phyloP scores from a whole-genome alignment of 2,888 invertebrate species.

The Callyntrura guangdongensis region DNA sequence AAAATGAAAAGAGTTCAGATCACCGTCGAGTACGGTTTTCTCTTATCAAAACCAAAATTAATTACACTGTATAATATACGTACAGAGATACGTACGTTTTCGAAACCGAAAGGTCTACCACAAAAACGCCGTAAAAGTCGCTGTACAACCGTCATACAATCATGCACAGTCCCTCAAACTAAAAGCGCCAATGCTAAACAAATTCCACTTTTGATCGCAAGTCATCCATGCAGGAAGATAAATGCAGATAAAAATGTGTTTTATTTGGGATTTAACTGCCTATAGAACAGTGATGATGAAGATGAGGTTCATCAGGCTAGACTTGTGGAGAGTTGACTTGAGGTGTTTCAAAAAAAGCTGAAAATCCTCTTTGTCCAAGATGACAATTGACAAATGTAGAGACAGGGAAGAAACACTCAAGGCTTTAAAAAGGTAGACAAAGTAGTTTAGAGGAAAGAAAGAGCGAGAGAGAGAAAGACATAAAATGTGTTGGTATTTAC shows the following conservation, averaged over 20 bases:
- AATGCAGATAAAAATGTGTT: not conserved
- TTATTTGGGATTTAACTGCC: constrained; percentile 34
- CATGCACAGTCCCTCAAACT: not conserved
- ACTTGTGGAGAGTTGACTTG: constrained; percentile 69
- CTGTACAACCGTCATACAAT: not conserved
- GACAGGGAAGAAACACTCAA: constrained; percentile 81
- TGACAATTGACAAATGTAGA: constrained; percentile 83
- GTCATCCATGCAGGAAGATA: not conserved
- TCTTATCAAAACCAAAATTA: constrained; percentile 29
- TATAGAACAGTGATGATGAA: not conserved
- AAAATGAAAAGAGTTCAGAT: constrained; percentile 78
- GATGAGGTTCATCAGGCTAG: constrained; percentile 58
- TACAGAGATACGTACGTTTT: not conserved
- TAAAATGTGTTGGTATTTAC: constrained; percentile 7
- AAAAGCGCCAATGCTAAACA: constrained; percentile 8
- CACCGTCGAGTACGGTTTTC: constrained; percentile 53
- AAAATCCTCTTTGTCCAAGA: constrained; percentile 81
- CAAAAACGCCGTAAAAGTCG: constrained; percentile 21
- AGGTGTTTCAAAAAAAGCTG: constrained; percentile 76
- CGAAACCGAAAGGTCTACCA: not conserved
- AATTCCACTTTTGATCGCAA: constrained; percentile 7
- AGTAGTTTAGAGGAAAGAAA: constrained; percentile 60
- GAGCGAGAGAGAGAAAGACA: not conserved
- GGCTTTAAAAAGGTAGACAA: constrained; percentile 72
- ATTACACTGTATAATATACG: not conserved